phyloP scores from a whole-genome alignment of 2,797 vertebrate species.

The Tokudaia tokunoshimensis region DNA sequence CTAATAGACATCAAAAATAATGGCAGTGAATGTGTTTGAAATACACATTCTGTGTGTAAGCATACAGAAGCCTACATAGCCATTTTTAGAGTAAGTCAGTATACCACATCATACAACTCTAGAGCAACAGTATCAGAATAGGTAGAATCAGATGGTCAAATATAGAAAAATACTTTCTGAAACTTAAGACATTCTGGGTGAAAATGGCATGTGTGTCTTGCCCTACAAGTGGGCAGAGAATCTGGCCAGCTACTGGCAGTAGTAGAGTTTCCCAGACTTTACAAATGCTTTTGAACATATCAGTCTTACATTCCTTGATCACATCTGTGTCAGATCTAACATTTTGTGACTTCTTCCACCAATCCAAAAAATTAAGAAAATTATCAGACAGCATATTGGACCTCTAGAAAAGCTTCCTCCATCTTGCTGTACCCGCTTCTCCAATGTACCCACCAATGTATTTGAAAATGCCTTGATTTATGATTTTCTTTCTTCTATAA shows the following conservation, averaged over 20 bases:
- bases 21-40: background rate
- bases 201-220: background rate
- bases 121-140: background rate
- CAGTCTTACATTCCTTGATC: background rate
- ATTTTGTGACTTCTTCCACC: background rate
- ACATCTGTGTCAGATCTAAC: background rate
- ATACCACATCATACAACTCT: background rate
- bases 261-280: slow-evolving; percentile 17
- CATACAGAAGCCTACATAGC: background rate
- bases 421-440: background rate
- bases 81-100: slow-evolving; percentile 52
- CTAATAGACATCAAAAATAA: background rate
- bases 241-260: background rate
- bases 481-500: background rate
- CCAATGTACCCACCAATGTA: background rate
- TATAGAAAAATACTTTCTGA: background rate
- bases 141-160: slow-evolving; percentile 23
- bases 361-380: background rate
- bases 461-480: background rate
- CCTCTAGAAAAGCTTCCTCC: background rate
- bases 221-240: background rate
- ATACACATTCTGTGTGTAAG: background rate
- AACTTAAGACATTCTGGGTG: background rate
- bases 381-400: background rate
- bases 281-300: slow-evolving; percentile 46